phyloP scores from a whole-genome alignment of 2,113 vertebrate genomes.

The Xenopus laevis region DNA sequence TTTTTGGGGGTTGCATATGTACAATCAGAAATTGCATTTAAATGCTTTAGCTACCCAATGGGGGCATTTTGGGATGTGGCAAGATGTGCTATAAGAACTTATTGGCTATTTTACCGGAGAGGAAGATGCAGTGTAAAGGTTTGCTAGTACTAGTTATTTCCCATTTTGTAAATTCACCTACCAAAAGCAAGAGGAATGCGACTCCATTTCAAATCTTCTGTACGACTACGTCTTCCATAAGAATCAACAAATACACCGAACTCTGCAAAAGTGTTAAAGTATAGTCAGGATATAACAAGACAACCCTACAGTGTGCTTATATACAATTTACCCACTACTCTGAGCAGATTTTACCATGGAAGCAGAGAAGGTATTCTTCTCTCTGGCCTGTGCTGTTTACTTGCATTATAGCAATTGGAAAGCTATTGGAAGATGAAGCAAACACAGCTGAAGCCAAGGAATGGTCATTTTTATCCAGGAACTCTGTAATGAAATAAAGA shows the following conservation, averaged over 20 bases:
- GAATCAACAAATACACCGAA: constrained; percentile 96
- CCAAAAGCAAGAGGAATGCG: constrained; percentile 92
- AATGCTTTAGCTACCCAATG: no score
- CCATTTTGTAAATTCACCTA: constrained; percentile 52
- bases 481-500: constrained; percentile 68
- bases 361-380: constrained; percentile 95
- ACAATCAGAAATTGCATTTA: no score
- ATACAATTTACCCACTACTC: no score
- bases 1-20: no score
- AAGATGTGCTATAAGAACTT: no score
- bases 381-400: constrained; percentile 85
- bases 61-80: no score
- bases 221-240: constrained; percentile 88
- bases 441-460: constrained; percentile 89
- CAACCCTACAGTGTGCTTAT: neutral
- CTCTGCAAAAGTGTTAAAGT: constrained; percentile 67
- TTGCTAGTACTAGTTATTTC: no score
- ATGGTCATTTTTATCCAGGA: constrained; percentile 95
- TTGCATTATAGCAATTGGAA: constrained; percentile 92
- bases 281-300: neutral
- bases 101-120: no score
- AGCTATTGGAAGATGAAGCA: constrained; percentile 87
- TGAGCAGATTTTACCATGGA: constrained; percentile 75
- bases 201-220: constrained; percentile 94
- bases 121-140: no score